phyloP scores from a whole-genome alignment of 2,113 vertebrate genomes.

The Otocyon megalotis region DNA sequence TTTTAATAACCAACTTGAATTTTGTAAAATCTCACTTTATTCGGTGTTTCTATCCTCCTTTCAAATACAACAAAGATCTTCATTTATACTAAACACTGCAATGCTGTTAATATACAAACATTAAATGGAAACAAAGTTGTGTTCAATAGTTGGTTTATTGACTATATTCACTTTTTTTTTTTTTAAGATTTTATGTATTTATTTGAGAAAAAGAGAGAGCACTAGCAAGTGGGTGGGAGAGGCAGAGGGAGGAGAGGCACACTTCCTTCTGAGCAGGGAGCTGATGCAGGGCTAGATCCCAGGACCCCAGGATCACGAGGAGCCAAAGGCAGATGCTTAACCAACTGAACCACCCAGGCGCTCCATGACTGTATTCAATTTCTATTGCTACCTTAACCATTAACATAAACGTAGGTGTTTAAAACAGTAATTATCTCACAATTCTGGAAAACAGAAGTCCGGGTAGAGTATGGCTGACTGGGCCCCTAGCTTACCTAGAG shows the following conservation, averaged over 20 bases:
- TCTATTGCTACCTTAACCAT: conserved; percentile 15
- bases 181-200: background rate
- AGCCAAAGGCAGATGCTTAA: background rate
- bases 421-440: background rate
- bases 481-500: background rate
- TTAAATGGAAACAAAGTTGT: background rate
- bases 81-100: background rate
- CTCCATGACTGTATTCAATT: background rate
- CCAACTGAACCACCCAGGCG: background rate
- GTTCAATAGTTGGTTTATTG: background rate
- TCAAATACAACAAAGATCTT: background rate
- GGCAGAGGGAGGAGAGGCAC: background rate
- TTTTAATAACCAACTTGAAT: background rate
- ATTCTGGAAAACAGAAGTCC: background rate
- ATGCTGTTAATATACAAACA: background rate
- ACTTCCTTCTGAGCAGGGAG: background rate
- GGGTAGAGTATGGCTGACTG: background rate
- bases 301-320: background rate
- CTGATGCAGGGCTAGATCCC: background rate
- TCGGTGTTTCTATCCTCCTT: background rate
- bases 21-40: background rate
- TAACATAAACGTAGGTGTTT: background rate
- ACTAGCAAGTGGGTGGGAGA: background rate
- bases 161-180: background rate
- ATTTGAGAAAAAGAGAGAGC: background rate